phyloP scores from a whole-genome alignment of 2,888 invertebrate genomes.

The Rotaria socialis region DNA sequence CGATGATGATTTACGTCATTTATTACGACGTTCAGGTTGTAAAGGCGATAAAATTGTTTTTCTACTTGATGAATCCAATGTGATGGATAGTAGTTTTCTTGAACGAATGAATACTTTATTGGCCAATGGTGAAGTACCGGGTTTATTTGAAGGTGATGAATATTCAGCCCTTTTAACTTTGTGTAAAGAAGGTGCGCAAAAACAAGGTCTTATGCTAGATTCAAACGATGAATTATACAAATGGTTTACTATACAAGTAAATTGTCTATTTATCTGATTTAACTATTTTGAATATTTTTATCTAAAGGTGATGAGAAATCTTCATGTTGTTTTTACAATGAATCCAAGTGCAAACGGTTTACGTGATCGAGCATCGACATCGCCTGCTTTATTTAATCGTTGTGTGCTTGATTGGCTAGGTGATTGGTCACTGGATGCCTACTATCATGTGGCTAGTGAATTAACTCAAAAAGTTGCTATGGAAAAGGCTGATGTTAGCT shows the following conservation, averaged over 20 bases:
- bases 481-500: slow-evolving; percentile 55
- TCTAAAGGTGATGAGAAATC: slow-evolving; percentile 76
- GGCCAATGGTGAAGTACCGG: slow-evolving; percentile 87
- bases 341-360: slow-evolving; percentile 97
- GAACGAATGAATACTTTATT: slow-evolving; percentile 97
- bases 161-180: slow-evolving; percentile 98
- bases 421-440: slow-evolving; percentile 87
- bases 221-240: slow-evolving; percentile 97
- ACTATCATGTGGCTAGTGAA: slow-evolving; percentile 75
- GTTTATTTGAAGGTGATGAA: slow-evolving; percentile 74
- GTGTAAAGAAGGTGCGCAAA: slow-evolving; percentile 95
- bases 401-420: slow-evolving; percentile 99
- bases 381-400: slow-evolving; percentile 95
- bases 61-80: slow-evolving; percentile 97
- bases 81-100: slow-evolving; percentile 92
- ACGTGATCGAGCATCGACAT: slow-evolving; percentile 95
- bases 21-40: slow-evolving; percentile 63
- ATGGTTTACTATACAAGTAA: slow-evolving; percentile 83
- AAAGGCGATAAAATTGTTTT: slow-evolving; percentile 94
- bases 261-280: neutral
- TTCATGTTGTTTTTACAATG: slow-evolving; percentile 99
- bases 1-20: slow-evolving; percentile 85
- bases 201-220: slow-evolving; percentile 95
- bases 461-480: slow-evolving; percentile 91
- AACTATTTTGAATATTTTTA: slow-evolving; percentile 49